These are phyloP conservation scores for Phycodurus eques DNA, from an alignment of 2,113 vertebrate genomes.

Conservation along the genomic window DNA sequence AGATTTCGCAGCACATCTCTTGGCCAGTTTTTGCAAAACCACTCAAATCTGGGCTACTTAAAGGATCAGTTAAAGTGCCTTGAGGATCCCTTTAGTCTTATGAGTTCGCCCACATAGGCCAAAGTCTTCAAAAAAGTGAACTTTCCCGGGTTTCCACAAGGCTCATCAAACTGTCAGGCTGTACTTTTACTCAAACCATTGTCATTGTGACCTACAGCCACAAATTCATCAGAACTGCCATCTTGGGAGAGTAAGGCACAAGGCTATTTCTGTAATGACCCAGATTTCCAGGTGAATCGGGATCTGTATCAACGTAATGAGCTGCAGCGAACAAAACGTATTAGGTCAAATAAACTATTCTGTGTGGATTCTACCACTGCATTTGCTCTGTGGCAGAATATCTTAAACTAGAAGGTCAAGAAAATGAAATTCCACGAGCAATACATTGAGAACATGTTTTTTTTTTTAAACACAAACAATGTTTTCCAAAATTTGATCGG, in stretches of 20 bases:
- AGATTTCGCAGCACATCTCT: conserved; percentile 41
- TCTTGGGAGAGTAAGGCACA: conserved; percentile 54
- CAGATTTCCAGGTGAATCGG: conserved; percentile 66
- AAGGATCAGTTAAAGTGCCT: conserved; percentile 57
- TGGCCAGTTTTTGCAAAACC: conserved; percentile 47
- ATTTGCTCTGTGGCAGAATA: neutral
- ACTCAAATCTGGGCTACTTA: conserved; percentile 60
- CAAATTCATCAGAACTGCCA: conserved; percentile 63
- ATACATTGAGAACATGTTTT: conserved; percentile 1
- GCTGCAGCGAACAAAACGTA: conserved; percentile 34
- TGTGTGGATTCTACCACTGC: conserved; percentile 11
- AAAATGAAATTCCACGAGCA: conserved; percentile 1
- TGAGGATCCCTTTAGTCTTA: conserved; percentile 33
- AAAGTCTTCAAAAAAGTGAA: conserved; percentile 36
- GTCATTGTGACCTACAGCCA: conserved; percentile 69
- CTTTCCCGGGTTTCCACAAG: conserved; percentile 12
- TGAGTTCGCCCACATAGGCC: conserved; percentile 39
- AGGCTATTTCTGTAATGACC: conserved; percentile 72
- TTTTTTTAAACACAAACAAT: conserved; percentile 43
- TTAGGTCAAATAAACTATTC: conserved; percentile 35
- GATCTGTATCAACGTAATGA: conserved; percentile 55
- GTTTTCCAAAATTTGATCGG: conserved; percentile 53
- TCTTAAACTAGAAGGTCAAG: conserved; percentile 15
- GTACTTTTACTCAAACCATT: conserved; percentile 44
- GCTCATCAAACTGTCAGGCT: conserved; percentile 15